Percentiles rank a stretch among this genome's conserved stretches.
Evolutionary conservation across 2,888 invertebrate species (phyloP).

Genomic region (Drosophila formosana): DNA sequence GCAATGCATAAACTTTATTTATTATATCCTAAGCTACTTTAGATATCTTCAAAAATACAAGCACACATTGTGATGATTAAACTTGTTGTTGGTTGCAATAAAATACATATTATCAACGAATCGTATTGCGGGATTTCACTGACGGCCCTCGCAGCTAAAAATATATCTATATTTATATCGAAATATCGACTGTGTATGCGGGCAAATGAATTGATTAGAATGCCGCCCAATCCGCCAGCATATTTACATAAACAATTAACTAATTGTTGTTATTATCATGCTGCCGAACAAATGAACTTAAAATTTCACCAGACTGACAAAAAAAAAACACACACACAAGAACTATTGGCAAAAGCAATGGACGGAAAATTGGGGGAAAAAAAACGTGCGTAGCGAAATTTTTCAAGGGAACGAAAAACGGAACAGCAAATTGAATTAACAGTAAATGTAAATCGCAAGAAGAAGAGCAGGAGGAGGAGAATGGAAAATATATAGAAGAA

Average conservation of each 20-base stretch:
- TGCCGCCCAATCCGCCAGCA: slow-evolving; percentile 42
- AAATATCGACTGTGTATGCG: slow-evolving; percentile 18
- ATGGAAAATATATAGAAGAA: slow-evolving; percentile 6
- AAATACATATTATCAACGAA: no score
- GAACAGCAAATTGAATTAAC: slow-evolving; percentile 68
- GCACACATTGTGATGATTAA: no score
- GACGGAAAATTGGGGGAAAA: slow-evolving; percentile 1
- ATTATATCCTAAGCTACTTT: no score
- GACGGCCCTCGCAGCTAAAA: slow-evolving; percentile 5
- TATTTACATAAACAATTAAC: slow-evolving; percentile 62
- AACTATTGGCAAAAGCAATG: not conserved
- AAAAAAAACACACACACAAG: not conserved
- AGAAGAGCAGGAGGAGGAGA: slow-evolving; percentile 2
- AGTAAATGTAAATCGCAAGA: slow-evolving; percentile 59
- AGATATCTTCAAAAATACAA: no score
- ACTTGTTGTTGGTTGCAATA: no score
- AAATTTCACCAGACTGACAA: slow-evolving; percentile 23
- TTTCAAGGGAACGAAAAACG: slow-evolving; percentile 17
- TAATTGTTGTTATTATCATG: slow-evolving; percentile 21
- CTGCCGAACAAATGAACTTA: slow-evolving; percentile 44
- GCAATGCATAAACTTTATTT: no score
- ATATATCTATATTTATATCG: slow-evolving; percentile 14
- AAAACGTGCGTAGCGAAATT: slow-evolving; percentile 16
- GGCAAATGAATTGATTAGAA: slow-evolving; percentile 60
- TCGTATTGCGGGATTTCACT: not conserved